A percentile compares a stretch with the other conserved stretches of the same genome.
These are phyloP conservation scores for Aphelinus certus DNA, from an alignment of 1,140 invertebrate species.

Conservation along the genomic window DNA sequence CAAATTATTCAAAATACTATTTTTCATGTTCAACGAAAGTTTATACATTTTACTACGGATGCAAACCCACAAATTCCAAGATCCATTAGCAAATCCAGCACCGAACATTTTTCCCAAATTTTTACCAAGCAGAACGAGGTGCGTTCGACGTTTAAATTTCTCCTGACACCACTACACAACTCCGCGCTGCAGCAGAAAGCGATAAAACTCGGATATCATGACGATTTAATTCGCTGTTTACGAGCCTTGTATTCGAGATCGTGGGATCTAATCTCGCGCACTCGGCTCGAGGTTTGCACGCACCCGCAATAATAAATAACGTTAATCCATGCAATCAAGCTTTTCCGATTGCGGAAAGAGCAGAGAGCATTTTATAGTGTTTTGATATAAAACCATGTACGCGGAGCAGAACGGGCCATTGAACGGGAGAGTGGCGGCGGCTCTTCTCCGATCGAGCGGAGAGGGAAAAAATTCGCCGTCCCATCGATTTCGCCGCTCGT, in stretches of 20 bases:
- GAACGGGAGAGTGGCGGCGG: background rate
- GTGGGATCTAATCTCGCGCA: conserved; percentile 22
- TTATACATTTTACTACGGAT: too few species aligned
- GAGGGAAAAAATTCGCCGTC: conserved; percentile 18
- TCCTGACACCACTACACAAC: background rate
- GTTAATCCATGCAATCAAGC: conserved; percentile 4
- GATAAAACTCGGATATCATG: conserved; percentile 22
- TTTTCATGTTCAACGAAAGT: too few species aligned
- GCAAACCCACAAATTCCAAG: too few species aligned
- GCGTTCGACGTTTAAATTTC: conserved; percentile 5
- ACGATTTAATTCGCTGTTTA: conserved; percentile 26
- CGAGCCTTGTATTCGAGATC: conserved; percentile 10
- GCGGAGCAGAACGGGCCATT: conserved; percentile 11
- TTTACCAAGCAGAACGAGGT: conserved; percentile 3
- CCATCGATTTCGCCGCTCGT: background rate
- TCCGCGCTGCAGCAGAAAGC: background rate
- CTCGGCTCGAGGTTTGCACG: conserved; percentile 15
- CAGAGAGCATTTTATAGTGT: conserved; percentile 22
- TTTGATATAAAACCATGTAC: conserved; percentile 29
- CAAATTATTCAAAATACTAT: too few species aligned
- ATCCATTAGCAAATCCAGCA: too few species aligned
- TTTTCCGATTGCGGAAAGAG: conserved; percentile 4
- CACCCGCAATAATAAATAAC: conserved; percentile 6
- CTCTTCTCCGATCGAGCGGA: background rate
- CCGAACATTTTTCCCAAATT: background rate